Conservation (phyloP, 2,797 vertebrate species). For the Numenius phaeopus region DNA sequence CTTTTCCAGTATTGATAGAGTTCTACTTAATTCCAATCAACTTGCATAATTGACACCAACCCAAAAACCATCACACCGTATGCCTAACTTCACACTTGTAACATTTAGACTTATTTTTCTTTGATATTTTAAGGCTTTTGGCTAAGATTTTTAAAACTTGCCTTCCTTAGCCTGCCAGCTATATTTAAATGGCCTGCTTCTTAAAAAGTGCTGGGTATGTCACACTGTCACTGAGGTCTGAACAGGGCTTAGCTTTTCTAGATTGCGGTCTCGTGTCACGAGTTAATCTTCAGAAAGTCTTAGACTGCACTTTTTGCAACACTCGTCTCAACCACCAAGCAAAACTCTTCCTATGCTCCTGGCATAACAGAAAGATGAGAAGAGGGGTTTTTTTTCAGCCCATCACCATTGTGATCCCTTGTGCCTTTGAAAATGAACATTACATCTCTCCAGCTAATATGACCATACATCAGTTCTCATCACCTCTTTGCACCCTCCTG, state of each 20-base stretch:
- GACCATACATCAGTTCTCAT: not conserved
- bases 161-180: not conserved
- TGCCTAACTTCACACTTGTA: slow-evolving; percentile 24
- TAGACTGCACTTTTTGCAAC: not conserved
- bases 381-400: rapidly evolving
- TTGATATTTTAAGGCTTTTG: slow-evolving; percentile 3
- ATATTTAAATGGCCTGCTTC: slow-evolving; percentile 51
- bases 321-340: not conserved
- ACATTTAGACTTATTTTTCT: not conserved
- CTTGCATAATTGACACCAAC: not conserved
- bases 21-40: slow-evolving; percentile 4
- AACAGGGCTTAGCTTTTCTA: not conserved
- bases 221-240: not conserved
- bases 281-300: not conserved
- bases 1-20: not conserved
- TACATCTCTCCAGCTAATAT: not conserved
- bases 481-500: slow-evolving; percentile 8
- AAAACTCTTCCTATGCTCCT: not conserved
- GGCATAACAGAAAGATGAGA: not conserved
- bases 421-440: slow-evolving; percentile 3
- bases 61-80: not conserved
- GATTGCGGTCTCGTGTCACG: not conserved
- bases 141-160: not conserved
- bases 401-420: not conserved
- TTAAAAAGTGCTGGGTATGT: not conserved